A percentile compares a stretch with the other conserved stretches of the same genome.
These are phyloP conservation scores for Stylophora pistillata DNA, from an alignment of 64 coral and sea anemone species.

Conservation along the genomic window DNA sequence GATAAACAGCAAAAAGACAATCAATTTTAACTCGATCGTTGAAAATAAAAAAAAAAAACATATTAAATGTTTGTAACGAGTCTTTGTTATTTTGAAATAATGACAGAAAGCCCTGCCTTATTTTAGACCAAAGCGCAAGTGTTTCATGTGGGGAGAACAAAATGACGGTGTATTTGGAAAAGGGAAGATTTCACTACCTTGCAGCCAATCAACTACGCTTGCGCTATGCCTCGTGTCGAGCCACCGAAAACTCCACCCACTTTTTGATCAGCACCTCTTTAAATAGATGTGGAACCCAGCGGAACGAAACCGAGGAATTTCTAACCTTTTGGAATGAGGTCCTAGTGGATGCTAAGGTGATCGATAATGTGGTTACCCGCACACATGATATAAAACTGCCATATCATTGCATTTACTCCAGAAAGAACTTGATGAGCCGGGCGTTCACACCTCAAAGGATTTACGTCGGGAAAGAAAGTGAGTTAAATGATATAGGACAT, in stretches of 20 bases:
- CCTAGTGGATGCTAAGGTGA: neutral
- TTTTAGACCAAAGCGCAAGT: conserved; percentile 40
- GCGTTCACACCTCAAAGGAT: neutral
- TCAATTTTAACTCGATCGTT: too few relatives aligned
- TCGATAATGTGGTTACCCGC: conserved; percentile 60
- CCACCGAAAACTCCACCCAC: conserved; percentile 57
- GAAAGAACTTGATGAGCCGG: neutral
- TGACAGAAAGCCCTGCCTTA: too few relatives aligned
- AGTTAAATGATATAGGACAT: neutral
- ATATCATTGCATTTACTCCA: conserved; percentile 71
- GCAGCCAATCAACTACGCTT: conserved; percentile 31
- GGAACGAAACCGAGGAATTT: conserved; percentile 55
- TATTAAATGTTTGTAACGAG: too few relatives aligned
- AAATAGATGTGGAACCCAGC: conserved; percentile 62
- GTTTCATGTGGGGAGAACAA: conserved; percentile 31
- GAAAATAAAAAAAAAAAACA: too few relatives aligned
- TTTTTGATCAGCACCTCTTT: conserved; percentile 50
- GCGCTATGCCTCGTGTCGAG: conserved; percentile 29
- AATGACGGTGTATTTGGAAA: conserved; percentile 51
- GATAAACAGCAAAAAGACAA: too few relatives aligned
- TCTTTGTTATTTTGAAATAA: too few relatives aligned
- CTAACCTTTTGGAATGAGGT: conserved; percentile 59
- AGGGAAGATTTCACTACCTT: conserved; percentile 35
- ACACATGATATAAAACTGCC: conserved; percentile 33
- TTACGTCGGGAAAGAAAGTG: conserved; percentile 10